Evolutionary conservation across 92 coral and sea anemone genomes (phyloP).

Genomic region (Parazoanthus darwini): DNA sequence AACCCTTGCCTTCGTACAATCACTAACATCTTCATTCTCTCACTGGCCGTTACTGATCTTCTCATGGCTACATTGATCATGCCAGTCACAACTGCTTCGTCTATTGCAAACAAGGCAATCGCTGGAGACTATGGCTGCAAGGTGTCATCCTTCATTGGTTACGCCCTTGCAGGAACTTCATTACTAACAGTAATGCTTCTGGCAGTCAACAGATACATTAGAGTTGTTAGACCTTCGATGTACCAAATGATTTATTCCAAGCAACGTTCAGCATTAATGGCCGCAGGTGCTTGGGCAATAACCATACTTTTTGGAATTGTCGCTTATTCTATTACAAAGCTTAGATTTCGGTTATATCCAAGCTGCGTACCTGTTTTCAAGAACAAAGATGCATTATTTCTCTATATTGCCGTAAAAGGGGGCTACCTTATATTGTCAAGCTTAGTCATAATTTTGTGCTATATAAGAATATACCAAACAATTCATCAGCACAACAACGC

Average conservation of each 20-base stretch:
- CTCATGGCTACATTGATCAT: neutral
- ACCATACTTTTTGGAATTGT: neutral
- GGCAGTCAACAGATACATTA: neutral
- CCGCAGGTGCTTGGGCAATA: neutral
- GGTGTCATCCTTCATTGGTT: neutral
- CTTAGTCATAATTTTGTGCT: too few relatives aligned
- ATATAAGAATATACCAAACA: too few relatives aligned
- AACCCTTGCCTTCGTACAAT: slow-evolving; percentile 1
- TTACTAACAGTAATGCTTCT: neutral
- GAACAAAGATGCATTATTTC: neutral
- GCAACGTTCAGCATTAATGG: slow-evolving; percentile 3
- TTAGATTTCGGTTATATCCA: neutral
- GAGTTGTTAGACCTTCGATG: neutral
- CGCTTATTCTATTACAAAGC: neutral
- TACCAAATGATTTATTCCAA: neutral
- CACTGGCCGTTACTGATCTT: neutral
- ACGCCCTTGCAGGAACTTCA: neutral
- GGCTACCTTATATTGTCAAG: neutral
- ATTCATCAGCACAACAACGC: too few relatives aligned
- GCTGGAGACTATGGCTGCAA: neutral
- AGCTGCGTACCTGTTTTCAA: neutral
- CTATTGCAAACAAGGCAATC: neutral
- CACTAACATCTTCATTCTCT: neutral
- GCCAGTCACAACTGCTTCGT: neutral
- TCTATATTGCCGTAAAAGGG: neutral